phyloP scores from a whole-genome alignment of 2,113 vertebrate species.

The Microtus richardsoni region DNA sequence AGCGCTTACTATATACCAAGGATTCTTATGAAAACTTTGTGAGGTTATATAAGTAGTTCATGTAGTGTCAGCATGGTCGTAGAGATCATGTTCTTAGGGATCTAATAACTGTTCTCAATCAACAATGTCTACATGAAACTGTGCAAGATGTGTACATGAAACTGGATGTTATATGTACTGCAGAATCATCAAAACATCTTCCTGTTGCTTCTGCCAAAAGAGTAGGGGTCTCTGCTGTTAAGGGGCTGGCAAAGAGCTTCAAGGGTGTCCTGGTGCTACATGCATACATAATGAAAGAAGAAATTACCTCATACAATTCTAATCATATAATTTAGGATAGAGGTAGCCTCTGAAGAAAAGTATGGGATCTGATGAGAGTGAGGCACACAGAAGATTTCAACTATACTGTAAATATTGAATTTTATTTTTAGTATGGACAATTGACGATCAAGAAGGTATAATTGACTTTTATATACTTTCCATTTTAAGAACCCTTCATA shows the following conservation, averaged over 20 bases:
- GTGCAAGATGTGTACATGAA: neutral
- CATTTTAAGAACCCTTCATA: slow-evolving; percentile 4
- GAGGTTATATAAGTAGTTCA: neutral
- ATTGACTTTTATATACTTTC: neutral
- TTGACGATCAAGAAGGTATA: neutral
- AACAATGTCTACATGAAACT: neutral
- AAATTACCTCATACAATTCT: neutral
- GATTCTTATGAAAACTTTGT: neutral
- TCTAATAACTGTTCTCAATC: neutral
- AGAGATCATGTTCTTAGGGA: neutral
- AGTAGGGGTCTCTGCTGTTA: neutral
- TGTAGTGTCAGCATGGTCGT: neutral
- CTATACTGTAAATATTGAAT: neutral
- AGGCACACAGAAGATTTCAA: neutral
- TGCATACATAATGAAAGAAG: slow-evolving; percentile 1
- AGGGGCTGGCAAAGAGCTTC: neutral
- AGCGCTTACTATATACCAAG: neutral
- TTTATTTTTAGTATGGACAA: neutral
- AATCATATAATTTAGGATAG: neutral
- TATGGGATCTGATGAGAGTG: neutral
- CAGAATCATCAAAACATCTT: neutral
- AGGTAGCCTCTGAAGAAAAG: neutral
- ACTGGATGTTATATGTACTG: neutral
- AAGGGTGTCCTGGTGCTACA: neutral
- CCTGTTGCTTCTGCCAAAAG: neutral